Conservation (phyloP, 37 sponge, comb jelly and placozoan genomes). For the Oopsacas minuta region DNA sequence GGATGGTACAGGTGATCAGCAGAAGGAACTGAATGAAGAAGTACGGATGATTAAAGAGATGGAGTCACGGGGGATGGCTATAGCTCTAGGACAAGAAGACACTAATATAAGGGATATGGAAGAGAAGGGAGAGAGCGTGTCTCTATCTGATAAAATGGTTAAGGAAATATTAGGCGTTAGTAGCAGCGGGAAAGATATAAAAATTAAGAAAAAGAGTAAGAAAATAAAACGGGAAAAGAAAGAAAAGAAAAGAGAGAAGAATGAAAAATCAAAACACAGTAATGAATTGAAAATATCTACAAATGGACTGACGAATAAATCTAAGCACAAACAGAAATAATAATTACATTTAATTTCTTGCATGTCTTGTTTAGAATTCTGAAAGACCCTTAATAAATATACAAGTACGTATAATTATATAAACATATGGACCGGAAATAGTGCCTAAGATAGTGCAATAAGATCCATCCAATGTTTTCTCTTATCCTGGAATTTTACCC, state of each 20-base stretch:
- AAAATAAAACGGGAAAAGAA: not conserved
- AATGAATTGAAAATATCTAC: not conserved
- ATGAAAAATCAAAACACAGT: not conserved
- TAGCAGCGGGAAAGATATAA: not conserved
- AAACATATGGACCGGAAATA: no score
- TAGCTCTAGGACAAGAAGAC: not conserved
- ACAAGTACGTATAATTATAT: no score
- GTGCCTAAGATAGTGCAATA: no score
- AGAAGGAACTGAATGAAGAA: not conserved
- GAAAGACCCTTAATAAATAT: no score
- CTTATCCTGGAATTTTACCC: no score
- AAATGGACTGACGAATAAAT: not conserved
- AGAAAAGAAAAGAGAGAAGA: not conserved
- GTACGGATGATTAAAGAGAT: not conserved
- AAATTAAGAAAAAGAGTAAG: not conserved
- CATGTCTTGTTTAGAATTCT: no score
- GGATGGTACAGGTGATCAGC: not conserved
- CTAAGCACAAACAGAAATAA: not conserved
- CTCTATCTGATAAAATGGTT: not conserved
- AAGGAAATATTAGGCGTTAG: not conserved
- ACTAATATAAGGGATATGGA: not conserved
- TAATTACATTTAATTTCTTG: not conserved
- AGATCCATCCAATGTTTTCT: no score
- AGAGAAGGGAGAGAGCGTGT: not conserved
- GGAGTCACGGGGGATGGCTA: not conserved